Base-by-base conservation (phyloP, 1,140 invertebrate genomes). In the Pseudomyrmex cubaensis region DNA sequence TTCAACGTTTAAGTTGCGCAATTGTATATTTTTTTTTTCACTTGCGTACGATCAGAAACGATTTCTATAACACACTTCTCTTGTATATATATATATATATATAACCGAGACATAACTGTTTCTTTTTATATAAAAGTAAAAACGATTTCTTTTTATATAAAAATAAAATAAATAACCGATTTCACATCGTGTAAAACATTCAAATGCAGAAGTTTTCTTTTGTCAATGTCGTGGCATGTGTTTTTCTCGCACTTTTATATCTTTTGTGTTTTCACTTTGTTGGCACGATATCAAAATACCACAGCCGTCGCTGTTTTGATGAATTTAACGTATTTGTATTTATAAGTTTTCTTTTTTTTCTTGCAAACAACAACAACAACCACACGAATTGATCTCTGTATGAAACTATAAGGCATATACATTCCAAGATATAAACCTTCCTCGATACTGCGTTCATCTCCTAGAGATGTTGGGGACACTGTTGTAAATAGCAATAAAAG, bases 151-250 rank as follows among this genome's bases (percentile, higher is more conserved):
- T 74, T 80, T 80, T 59, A 70, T 20, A 59, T 17, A 80, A 57
- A 12, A 50, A 69, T 25, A 35, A 35, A 35, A 35, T 35, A 35
- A 35, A 35, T 35, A 35, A 35, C 35, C 52, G 76, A 80, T 72
- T 66, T 80, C 66, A 78, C 35, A 35, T 35, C 35, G 5, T 9
- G 7, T 46, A 50, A 1, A 59, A 59, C 52, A 61, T 72, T 80
- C 66, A 56, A 67, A 52, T 59, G 56, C 69, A 59, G 44, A 70
- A 80, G 59, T 70, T 54, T 72, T 44, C n/a, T 63, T 72, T 59
- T 15, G 15, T 72, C 76, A 72, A 80, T 80, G 10, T 50, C 76
- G 76, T 80, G 76, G 76, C 76, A 80, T 80, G 66, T 80, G 54
- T 80, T 80, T 57, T 25, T 13, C 46, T 61, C 12, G 20, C 44